Percentiles rank a stretch among this genome's conserved stretches.
These are phyloP conservation scores for Coleophora flavipennella DNA, from an alignment of 2,888 invertebrate genomes.

Conservation along the genomic window DNA sequence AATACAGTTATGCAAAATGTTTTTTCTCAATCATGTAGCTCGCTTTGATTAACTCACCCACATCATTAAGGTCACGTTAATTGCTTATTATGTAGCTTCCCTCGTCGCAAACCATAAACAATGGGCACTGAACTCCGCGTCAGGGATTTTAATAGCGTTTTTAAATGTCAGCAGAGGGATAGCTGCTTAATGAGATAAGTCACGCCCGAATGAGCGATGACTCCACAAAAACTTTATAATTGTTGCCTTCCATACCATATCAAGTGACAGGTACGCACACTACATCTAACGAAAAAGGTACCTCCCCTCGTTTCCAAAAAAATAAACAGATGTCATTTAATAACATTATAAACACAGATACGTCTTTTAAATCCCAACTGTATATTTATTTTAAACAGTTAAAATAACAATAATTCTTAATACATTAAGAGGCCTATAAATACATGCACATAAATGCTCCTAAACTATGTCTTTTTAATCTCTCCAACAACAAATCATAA, in stretches of 20 bases:
- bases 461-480: constrained; percentile 26
- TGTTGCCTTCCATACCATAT: constrained; percentile 7
- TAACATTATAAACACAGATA: no score
- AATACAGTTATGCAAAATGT: no score
- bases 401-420: constrained; percentile 21
- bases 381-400: constrained; percentile 14
- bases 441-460: constrained; percentile 8
- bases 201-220: constrained; percentile 26
- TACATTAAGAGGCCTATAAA: constrained; percentile 17
- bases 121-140: constrained; percentile 11
- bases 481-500: constrained; percentile 31
- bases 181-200: constrained; percentile 28
- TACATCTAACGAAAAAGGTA: no score
- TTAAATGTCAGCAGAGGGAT: constrained; percentile 36
- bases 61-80: constrained; percentile 5
- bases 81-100: not conserved
- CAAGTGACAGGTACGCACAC: not conserved
- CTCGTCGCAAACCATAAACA: constrained; percentile 8
- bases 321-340: no score
- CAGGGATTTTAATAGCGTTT: constrained; percentile 34
- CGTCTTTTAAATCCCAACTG: constrained; percentile 2
- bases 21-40: no score
- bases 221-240: constrained; percentile 21
- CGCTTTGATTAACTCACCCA: no score
- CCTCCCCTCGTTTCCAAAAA: no score